Evolutionary conservation across 1,140 invertebrate species (phyloP).

Genomic region (Lepidurus packardi): DNA sequence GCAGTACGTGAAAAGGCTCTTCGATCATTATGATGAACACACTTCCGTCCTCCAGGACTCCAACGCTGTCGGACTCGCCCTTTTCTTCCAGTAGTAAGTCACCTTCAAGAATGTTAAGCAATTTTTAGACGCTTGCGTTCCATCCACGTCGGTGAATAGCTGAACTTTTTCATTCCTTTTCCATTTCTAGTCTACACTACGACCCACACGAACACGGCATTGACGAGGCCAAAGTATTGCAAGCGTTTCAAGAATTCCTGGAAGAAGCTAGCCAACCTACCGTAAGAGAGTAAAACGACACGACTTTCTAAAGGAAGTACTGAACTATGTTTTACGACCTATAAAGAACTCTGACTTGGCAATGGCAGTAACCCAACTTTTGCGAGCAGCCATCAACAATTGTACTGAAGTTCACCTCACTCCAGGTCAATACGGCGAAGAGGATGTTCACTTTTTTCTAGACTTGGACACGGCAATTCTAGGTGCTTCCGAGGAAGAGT

Average conservation of each 20-base stretch:
- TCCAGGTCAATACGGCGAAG: conserved; percentile 19
- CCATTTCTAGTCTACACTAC: conserved; percentile 30
- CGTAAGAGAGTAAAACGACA: background rate
- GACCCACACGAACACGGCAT: conserved; percentile 31
- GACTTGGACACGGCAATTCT: conserved; percentile 33
- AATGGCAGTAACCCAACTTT: background rate
- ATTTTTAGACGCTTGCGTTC: background rate
- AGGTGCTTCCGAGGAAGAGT: conserved; percentile 1
- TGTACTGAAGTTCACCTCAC: conserved; percentile 27
- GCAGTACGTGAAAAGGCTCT: conserved; percentile 20
- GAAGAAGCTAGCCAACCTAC: conserved; percentile 2
- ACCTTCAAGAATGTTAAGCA: background rate
- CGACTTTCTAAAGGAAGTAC: background rate
- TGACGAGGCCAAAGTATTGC: conserved; percentile 25
- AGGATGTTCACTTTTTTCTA: conserved; percentile 33
- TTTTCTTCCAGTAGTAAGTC: conserved; percentile 29
- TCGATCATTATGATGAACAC: conserved; percentile 24
- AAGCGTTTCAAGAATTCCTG: conserved; percentile 28
- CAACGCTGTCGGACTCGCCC: conserved; percentile 9
- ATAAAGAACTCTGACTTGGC: conserved; percentile 17
- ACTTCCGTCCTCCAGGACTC: background rate
- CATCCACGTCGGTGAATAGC: background rate
- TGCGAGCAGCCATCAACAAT: conserved; percentile 20
- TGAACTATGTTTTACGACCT: background rate
- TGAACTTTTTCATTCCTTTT: conserved; percentile 16